These are phyloP conservation scores for Euthynnus affinis DNA, from an alignment of 2,797 vertebrate genomes.

Conservation along the genomic window DNA sequence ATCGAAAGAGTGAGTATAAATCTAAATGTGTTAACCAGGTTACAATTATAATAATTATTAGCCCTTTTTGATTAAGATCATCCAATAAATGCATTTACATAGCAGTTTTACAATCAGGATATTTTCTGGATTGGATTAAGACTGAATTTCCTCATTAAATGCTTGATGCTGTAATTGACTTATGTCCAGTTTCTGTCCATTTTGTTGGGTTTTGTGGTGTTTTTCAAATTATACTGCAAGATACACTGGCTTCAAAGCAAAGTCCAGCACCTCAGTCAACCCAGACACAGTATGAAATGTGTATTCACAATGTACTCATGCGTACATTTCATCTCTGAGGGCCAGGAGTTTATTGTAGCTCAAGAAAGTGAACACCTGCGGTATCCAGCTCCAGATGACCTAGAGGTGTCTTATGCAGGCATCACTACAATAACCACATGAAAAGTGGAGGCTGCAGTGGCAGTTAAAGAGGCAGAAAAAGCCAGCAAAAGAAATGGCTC, in stretches of 20 bases:
- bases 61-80: neutral
- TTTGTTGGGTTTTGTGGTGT: neutral
- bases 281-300: slow-evolving; percentile 9
- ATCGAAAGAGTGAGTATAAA: slow-evolving; percentile 18
- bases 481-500: slow-evolving; percentile 22
- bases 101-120: slow-evolving; percentile 10
- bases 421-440: slow-evolving; percentile 33
- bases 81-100: neutral
- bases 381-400: slow-evolving; percentile 32
- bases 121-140: neutral
- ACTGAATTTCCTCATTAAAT: neutral
- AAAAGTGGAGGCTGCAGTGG: slow-evolving; percentile 23
- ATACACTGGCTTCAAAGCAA: slow-evolving; percentile 10
- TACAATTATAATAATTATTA: neutral
- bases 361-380: slow-evolving; percentile 30
- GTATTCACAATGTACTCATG: slow-evolving; percentile 1
- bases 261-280: slow-evolving; percentile 8
- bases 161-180: neutral
- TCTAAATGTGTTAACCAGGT: slow-evolving; percentile 21
- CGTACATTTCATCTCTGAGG: slow-evolving; percentile 7
- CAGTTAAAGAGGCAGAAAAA: slow-evolving; percentile 26
- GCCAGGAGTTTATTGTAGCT: slow-evolving; percentile 8
- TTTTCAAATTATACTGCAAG: neutral
- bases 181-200: neutral
- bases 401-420: slow-evolving; percentile 28